These are phyloP conservation scores for Pristionchus entomophagus DNA, from an alignment of 2,888 invertebrate species.

Conservation along the genomic window DNA sequence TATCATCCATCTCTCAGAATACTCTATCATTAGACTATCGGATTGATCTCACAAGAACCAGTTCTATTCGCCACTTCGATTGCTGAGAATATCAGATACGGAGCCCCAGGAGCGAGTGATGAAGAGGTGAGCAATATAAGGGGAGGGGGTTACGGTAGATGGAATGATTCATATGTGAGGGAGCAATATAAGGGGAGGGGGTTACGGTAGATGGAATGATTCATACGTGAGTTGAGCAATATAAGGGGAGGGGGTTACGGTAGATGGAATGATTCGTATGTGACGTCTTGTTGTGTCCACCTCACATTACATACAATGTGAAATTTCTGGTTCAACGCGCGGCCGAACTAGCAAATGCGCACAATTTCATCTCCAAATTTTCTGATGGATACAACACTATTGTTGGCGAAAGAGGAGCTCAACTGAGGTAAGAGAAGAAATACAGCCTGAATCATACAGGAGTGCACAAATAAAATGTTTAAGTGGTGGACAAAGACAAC, in stretches of 20 bases:
- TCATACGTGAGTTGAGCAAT: conserved; percentile 79
- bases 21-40: conserved; percentile 56
- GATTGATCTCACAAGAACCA: conserved; percentile 82
- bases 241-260: neutral
- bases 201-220: conserved; percentile 77
- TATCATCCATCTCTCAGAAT: no score
- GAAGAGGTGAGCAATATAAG: conserved; percentile 77
- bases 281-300: conserved; percentile 79
- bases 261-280: conserved; percentile 78
- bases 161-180: conserved; percentile 80
- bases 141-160: neutral
- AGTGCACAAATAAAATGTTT: neutral
- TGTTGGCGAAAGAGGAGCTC: conserved; percentile 87
- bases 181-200: neutral
- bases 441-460: neutral
- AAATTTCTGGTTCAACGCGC: conserved; percentile 81
- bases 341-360: conserved; percentile 90
- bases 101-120: conserved; percentile 80
- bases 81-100: conserved; percentile 94
- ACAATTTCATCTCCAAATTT: conserved; percentile 88
- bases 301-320: no score
- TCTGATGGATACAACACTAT: conserved; percentile 84
- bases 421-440: conserved; percentile 38
- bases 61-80: conserved; percentile 92
- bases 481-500: conserved; percentile 87